Percentiles rank a stretch among this genome's conserved stretches.
These are phyloP conservation scores for Trichechus manatus DNA, from an alignment of 2,113 vertebrate genomes.

Conservation along the genomic window DNA sequence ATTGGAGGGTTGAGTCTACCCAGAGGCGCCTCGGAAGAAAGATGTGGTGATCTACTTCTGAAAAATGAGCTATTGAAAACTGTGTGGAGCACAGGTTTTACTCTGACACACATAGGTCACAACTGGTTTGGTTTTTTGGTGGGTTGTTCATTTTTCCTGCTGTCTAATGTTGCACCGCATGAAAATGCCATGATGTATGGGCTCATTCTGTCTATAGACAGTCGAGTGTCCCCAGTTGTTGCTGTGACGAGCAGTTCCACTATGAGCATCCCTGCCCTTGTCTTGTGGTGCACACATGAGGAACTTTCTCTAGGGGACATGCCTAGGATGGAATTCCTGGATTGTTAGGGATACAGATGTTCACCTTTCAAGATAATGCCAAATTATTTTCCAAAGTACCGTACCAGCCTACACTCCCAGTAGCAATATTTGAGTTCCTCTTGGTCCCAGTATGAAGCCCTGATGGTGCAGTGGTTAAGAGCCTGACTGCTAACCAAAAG, in stretches of 20 bases:
- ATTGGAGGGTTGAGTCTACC: neutral
- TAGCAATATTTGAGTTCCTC: neutral
- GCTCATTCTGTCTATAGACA: rapidly evolving
- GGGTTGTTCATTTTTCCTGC: neutral
- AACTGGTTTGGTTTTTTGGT: neutral
- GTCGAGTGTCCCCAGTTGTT: neutral
- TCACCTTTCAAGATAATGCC: too few species aligned
- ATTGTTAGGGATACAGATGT: too few species aligned
- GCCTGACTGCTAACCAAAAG: too few species aligned
- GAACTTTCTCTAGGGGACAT: too few species aligned
- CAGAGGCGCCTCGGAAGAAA: neutral
- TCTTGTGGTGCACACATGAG: too few species aligned
- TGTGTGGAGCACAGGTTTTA: neutral
- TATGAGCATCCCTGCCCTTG: too few species aligned
- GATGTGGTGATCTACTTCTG: neutral
- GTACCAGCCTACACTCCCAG: neutral
- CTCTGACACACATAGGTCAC: neutral
- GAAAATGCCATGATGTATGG: rapidly evolving
- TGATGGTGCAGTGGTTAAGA: too few species aligned
- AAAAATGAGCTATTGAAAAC: neutral
- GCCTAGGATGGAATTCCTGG: too few species aligned
- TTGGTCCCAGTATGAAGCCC: too few species aligned
- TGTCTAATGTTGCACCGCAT: rapidly evolving
- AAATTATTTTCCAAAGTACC: neutral
- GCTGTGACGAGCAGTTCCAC: too few species aligned